Base-by-base conservation (phyloP, 2,113 vertebrate species). In the Anser brachyrhynchus region DNA sequence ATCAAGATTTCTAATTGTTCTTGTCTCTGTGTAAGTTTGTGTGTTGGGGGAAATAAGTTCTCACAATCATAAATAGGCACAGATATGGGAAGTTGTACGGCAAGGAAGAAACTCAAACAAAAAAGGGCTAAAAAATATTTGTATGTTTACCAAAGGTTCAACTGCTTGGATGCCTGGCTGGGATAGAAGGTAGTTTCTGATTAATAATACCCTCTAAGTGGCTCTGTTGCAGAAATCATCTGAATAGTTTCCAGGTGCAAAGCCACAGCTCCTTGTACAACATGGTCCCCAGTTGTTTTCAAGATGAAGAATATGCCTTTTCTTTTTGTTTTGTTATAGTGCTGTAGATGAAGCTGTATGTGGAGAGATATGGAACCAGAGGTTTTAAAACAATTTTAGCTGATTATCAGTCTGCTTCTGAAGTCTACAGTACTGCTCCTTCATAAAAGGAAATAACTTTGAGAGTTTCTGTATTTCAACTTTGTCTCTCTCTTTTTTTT, bases 21-120 rank as follows among this genome's bases (percentile, higher is more conserved):
- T 62, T 10, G n/a, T 14, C 4, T 4, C 26, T 37, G 0, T 33
- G 3, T 33, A 26, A 8, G 0, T 0, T 4, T 26, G n/a, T 1
- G 5, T 13, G 23, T 13, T 52, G 3, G 43, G 8, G 11, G 6
- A 20, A 49, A 25, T 11, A 51, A 55, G 4, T 61, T 1, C 14
- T 70, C 4, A 14, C 13, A 78, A 22, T 55, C 3, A 9, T 13
- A 18, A 28, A 13, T 6, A 10, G 1, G 22, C 1, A 5, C 2
- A 51, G 14, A 28, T 2, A 6, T 28, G 16, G 19, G 5, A 69
- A 58, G 19, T 7, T 74, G 8, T 1, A 37, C 52, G 16, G 4
- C 6, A 41, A 39, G 61, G 4, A 12, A 59, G 62, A 73, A 62
- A 2, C 3, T 33, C n/a, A n/a, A 23, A 46, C 31, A n/a, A 23